Evolutionary conservation across 2,113 vertebrate genomes (phyloP).

Genomic region (Cynopterus brachyotis): DNA sequence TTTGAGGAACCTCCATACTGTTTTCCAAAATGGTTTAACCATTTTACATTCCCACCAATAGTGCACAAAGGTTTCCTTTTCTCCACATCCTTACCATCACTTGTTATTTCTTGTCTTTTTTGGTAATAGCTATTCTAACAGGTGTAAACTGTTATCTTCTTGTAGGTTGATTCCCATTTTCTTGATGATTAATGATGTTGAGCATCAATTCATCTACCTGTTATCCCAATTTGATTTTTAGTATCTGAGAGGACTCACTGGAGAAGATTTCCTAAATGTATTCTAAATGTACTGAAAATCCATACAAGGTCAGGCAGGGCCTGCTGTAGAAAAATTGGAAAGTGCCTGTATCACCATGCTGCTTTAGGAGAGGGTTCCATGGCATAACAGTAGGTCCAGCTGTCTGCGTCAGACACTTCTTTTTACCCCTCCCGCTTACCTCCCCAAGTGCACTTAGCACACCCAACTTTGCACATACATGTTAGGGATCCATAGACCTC

Average conservation of each 20-base stretch:
- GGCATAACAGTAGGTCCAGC: rapidly evolving
- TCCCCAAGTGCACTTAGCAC: rapidly evolving
- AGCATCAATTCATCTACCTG: background rate
- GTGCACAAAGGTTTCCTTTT: background rate
- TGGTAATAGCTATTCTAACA: background rate
- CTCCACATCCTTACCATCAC: background rate
- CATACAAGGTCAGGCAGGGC: background rate
- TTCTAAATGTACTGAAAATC: background rate
- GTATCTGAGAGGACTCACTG: background rate
- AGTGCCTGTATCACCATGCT: background rate
- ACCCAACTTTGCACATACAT: background rate
- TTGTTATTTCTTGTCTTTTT: background rate
- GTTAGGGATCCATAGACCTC: no score
- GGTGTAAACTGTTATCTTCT: no score
- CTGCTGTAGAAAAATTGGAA: background rate
- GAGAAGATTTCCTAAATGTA: background rate
- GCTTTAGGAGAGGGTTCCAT: background rate
- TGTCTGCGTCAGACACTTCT: background rate
- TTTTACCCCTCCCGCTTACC: background rate
- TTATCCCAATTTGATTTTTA: background rate
- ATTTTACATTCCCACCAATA: rapidly evolving
- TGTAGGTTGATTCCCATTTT: background rate
- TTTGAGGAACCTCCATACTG: no score
- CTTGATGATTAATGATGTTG: no score
- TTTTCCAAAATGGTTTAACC: background rate